phyloP scores from a whole-genome alignment of 23 tunicate genomes.

The Trididemnum miniatum region DNA sequence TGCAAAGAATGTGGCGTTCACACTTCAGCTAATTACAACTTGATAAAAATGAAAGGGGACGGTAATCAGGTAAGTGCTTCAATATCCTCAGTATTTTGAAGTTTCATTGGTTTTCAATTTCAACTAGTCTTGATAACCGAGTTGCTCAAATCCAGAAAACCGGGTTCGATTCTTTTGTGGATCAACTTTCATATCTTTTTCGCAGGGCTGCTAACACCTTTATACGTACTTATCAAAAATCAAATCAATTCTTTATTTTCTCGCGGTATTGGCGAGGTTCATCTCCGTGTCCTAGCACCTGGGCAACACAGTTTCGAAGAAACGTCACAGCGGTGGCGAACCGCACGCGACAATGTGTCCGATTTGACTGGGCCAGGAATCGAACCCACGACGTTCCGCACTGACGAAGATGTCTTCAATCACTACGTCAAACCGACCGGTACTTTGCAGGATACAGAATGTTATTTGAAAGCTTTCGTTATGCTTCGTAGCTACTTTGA shows the following conservation, averaged over 20 bases:
- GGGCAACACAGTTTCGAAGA: neutral
- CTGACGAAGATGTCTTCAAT: neutral
- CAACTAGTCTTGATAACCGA: too few relatives aligned
- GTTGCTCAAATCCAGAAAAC: too few relatives aligned
- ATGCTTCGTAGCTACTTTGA: too few relatives aligned
- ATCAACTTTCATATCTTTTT: too few relatives aligned
- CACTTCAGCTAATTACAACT: slow-evolving; percentile 61
- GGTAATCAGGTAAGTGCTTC: slow-evolving; percentile 58
- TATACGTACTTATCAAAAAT: too few relatives aligned
- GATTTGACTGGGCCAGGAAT: neutral
- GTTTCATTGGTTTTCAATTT: too few relatives aligned
- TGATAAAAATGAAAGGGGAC: slow-evolving; percentile 63
- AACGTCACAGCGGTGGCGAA: neutral
- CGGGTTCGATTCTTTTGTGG: too few relatives aligned
- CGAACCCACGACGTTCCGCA: neutral
- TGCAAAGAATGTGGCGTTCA: slow-evolving; percentile 46
- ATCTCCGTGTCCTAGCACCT: neutral
- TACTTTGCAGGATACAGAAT: too few relatives aligned
- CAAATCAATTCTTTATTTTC: too few relatives aligned
- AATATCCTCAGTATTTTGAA: too few relatives aligned
- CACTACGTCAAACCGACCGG: neutral
- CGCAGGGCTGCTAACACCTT: too few relatives aligned
- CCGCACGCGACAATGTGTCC: neutral
- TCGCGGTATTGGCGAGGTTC: neutral
- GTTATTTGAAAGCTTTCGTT: too few relatives aligned